A percentile compares a stretch with the other conserved stretches of the same genome.
Evolutionary conservation across 1,140 invertebrate genomes (phyloP).

Genomic region (Drosophila arizonae): DNA sequence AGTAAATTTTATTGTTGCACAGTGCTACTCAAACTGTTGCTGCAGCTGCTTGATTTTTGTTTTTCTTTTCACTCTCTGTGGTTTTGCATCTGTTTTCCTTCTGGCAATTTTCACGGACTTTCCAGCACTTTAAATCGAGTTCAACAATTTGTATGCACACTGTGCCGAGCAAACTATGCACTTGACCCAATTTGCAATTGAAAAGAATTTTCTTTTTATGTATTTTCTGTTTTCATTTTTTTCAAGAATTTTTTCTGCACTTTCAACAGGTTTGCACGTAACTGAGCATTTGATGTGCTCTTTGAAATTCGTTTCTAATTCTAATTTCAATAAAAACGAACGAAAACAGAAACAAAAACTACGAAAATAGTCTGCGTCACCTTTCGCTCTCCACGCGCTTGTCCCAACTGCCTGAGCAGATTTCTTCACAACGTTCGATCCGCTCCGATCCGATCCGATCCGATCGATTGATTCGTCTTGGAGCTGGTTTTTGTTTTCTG

Average conservation of each 20-base stretch:
- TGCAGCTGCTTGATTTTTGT: constrained; percentile 22
- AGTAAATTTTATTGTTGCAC: neutral
- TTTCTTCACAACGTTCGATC: constrained; percentile 43
- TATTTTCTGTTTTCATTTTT: neutral
- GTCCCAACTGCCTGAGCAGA: constrained; percentile 49
- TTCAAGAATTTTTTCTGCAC: neutral
- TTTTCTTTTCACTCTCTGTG: neutral
- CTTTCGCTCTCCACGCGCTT: constrained; percentile 43
- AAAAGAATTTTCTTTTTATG: constrained; percentile 1
- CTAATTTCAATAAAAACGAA: constrained; percentile 47
- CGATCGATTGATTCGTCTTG: constrained; percentile 45
- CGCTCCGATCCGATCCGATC: constrained; percentile 19
- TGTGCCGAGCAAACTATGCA: constrained; percentile 48
- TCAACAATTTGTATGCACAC: constrained; percentile 30
- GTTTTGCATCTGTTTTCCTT: constrained; percentile 59
- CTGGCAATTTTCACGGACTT: constrained; percentile 44
- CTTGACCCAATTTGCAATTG: constrained; percentile 52
- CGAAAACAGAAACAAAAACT: constrained; percentile 17
- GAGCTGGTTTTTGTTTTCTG: constrained; percentile 36
- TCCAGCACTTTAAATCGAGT: constrained; percentile 31
- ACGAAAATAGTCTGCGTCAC: constrained; percentile 45
- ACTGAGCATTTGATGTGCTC: constrained; percentile 9
- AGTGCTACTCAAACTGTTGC: constrained; percentile 38
- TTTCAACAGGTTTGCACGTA: neutral
- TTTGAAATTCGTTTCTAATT: constrained; percentile 32